Evolutionary conservation across 2,888 invertebrate genomes (phyloP).

Genomic region (Dastarcus helophoroides): DNA sequence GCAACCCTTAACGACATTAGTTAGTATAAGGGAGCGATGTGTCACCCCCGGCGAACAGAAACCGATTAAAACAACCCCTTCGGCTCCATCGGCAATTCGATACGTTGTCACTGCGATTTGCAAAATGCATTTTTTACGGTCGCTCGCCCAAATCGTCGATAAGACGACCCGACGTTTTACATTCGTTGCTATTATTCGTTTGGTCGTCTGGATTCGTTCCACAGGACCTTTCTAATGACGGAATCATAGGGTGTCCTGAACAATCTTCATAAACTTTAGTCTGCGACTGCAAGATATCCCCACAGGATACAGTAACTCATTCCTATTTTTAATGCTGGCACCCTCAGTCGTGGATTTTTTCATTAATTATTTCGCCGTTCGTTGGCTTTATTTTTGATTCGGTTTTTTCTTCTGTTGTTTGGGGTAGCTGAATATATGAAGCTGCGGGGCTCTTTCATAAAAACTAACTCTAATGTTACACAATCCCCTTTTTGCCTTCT

Average conservation of each 20-base stretch:
- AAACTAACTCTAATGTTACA: no score
- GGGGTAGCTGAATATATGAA: no score
- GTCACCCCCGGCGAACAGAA: slow-evolving; percentile 31
- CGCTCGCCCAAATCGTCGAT: slow-evolving; percentile 24
- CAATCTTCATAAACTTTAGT: slow-evolving; percentile 25
- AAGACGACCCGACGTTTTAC: slow-evolving; percentile 18
- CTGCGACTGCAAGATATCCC: slow-evolving; percentile 23
- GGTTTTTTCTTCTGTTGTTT: no score
- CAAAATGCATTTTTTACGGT: slow-evolving; percentile 30
- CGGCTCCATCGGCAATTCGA: slow-evolving; percentile 34
- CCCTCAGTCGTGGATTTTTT: no score
- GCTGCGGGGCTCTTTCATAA: no score
- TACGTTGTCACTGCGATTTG: slow-evolving; percentile 38
- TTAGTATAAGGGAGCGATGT: slow-evolving; percentile 28
- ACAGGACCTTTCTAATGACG: slow-evolving; percentile 33
- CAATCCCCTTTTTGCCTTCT: no score
- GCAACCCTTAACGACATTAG: slow-evolving; percentile 35
- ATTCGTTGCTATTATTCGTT: slow-evolving; percentile 12
- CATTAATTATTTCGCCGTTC: no score
- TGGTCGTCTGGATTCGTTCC: slow-evolving; percentile 19
- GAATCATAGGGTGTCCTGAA: slow-evolving; percentile 35
- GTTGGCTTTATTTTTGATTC: no score
- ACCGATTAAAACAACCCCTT: slow-evolving; percentile 40
- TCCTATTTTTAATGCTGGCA: slow-evolving; percentile 6
- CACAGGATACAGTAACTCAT: slow-evolving; percentile 13